Conservation (phyloP, 2,888 invertebrate species). For the Ischnus inquisitorius region DNA sequence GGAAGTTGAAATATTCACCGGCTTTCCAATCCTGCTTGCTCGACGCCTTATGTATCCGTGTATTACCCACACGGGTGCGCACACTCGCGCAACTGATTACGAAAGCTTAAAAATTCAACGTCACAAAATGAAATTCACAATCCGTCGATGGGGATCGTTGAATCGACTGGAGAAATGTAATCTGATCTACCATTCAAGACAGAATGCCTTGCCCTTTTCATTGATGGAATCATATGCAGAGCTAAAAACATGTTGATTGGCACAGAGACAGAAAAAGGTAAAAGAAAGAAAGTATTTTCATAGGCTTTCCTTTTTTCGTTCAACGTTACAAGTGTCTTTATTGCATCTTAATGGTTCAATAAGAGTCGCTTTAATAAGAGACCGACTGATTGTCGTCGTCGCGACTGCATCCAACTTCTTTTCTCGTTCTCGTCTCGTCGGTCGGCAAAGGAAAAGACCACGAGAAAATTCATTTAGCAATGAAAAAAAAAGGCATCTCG, state of each 20-base stretch:
- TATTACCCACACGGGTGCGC: background rate
- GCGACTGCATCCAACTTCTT: slow-evolving; percentile 33
- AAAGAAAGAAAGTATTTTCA: no score
- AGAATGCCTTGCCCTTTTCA: no score
- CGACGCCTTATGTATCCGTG: background rate
- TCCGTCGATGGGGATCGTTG: no score
- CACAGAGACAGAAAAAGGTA: no score
- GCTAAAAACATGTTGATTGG: no score
- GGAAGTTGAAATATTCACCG: slow-evolving; percentile 43
- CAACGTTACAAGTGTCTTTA: background rate
- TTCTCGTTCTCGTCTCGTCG: slow-evolving; percentile 1
- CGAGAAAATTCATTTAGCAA: slow-evolving; percentile 56
- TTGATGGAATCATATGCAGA: no score
- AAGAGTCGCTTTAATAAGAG: slow-evolving; percentile 11
- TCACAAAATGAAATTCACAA: no score
- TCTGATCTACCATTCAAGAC: no score
- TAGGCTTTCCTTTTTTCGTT: background rate
- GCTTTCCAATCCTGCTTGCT: slow-evolving; percentile 60
- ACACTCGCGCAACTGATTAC: background rate
- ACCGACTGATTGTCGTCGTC: slow-evolving; percentile 16
- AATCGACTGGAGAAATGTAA: no score
- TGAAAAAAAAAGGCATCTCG: slow-evolving; percentile 25
- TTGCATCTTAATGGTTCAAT: slow-evolving; percentile 3
- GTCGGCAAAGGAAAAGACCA: background rate
- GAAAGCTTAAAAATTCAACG: background rate